These are phyloP conservation scores for Varecia variegata DNA, from an alignment of 2,797 vertebrate species.

Conservation along the genomic window DNA sequence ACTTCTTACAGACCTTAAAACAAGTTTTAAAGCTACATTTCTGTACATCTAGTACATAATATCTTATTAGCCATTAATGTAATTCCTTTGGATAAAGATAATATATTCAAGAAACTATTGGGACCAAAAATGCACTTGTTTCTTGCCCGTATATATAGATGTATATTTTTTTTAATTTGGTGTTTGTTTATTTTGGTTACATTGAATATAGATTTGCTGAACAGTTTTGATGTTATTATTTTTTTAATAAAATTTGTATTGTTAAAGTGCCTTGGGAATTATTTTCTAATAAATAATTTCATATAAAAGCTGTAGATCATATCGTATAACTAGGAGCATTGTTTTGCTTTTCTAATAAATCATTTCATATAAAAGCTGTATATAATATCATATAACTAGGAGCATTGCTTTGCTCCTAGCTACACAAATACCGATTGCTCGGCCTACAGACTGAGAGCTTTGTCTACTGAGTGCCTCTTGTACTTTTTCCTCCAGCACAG, in stretches of 20 bases:
- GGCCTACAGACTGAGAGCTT: background rate
- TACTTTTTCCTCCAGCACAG: slow-evolving; percentile 2
- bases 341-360: slow-evolving; percentile 50
- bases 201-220: slow-evolving; percentile 72
- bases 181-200: slow-evolving; percentile 79
- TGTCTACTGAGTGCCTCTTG: background rate
- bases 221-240: slow-evolving; percentile 77
- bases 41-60: slow-evolving; percentile 53
- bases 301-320: slow-evolving; percentile 42
- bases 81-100: slow-evolving; percentile 75
- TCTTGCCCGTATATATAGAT: slow-evolving; percentile 72
- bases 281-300: slow-evolving; percentile 64
- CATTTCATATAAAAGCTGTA: slow-evolving; percentile 54
- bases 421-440: background rate
- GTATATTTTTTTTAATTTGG: slow-evolving; percentile 74
- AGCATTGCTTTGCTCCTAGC: slow-evolving; percentile 35
- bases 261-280: slow-evolving; percentile 56
- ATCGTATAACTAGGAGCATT: no score
- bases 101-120: slow-evolving; percentile 76
- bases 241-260: slow-evolving; percentile 78
- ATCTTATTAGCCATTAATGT: slow-evolving; percentile 70
- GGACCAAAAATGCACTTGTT: slow-evolving; percentile 76
- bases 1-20: slow-evolving; percentile 50
- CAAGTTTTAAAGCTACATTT: slow-evolving; percentile 59
- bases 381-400: background rate